These are phyloP conservation scores for Heliconius hermathena DNA, from an alignment of 1,140 invertebrate genomes.

Conservation along the genomic window DNA sequence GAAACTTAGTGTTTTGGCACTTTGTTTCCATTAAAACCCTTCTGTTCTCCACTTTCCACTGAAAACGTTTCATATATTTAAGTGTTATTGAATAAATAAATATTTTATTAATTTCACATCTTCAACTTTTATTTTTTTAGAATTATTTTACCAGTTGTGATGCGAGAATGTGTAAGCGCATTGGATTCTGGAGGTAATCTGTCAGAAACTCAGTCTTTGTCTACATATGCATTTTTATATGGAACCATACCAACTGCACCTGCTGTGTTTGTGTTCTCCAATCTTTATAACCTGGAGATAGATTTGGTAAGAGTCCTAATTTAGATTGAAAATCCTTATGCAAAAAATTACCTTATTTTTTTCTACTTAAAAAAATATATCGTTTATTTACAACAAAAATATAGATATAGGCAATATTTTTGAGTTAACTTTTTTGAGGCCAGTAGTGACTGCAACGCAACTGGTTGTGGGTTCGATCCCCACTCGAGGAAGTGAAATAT, in stretches of 20 bases:
- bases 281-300: slow-evolving; percentile 92
- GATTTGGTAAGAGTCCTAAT: slow-evolving; percentile 87
- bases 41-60: no score
- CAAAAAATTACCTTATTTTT: background rate
- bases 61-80: no score
- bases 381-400: no score
- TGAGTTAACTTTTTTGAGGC: no score
- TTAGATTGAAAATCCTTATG: background rate
- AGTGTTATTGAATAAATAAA: no score
- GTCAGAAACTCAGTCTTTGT: slow-evolving; percentile 89
- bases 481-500: no score
- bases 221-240: slow-evolving; percentile 97
- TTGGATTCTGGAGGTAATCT: slow-evolving; percentile 86
- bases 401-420: no score
- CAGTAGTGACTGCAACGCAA: no score
- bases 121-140: slow-evolving; percentile 70
- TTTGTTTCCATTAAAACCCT: no score
- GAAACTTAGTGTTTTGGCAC: no score
- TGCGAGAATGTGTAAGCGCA: slow-evolving; percentile 91
- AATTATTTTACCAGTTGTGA: slow-evolving; percentile 92
- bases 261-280: slow-evolving; percentile 96
- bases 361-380: no score
- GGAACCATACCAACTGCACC: slow-evolving; percentile 97
- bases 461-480: no score
- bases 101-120: background rate